Percentiles rank a stretch among this genome's conserved stretches.
Evolutionary conservation across 2,888 invertebrate species (phyloP).

Genomic region (Belgica antarctica): DNA sequence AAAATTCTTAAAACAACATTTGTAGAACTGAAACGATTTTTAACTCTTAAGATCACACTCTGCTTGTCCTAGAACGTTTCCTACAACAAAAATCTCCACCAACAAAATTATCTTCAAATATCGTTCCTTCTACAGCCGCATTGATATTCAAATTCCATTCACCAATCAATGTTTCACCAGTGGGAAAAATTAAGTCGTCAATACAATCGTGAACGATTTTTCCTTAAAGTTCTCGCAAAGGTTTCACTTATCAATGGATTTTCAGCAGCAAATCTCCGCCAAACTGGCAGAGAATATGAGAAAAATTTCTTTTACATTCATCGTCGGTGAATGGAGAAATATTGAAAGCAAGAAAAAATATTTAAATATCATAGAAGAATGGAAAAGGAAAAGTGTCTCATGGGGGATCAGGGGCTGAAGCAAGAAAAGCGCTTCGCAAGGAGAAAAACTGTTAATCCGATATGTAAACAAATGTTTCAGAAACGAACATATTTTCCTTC

Average conservation of each 20-base stretch:
- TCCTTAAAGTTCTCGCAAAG: neutral
- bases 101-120: constrained; percentile 19
- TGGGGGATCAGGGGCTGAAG: constrained; percentile 25
- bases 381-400: constrained; percentile 24
- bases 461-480: constrained; percentile 41
- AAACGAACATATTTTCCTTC: constrained; percentile 7
- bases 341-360: constrained; percentile 25
- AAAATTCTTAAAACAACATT: too few species aligned
- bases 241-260: constrained; percentile 37
- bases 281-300: too few species aligned
- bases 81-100: too few species aligned
- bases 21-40: too few species aligned
- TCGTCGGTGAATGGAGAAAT: neutral
- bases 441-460: constrained; percentile 41
- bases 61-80: too few species aligned
- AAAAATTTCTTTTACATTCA: constrained; percentile 16
- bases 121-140: neutral
- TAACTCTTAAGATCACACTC: too few species aligned
- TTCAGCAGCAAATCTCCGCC: constrained; percentile 18
- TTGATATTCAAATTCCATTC: constrained; percentile 13
- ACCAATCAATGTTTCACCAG: neutral
- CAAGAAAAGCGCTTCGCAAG: neutral
- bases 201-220: neutral
- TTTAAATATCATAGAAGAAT: constrained; percentile 33
- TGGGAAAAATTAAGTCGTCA: constrained; percentile 31